phyloP scores from a whole-genome alignment of 2,113 vertebrate species.

The Psittacara wagleri region DNA sequence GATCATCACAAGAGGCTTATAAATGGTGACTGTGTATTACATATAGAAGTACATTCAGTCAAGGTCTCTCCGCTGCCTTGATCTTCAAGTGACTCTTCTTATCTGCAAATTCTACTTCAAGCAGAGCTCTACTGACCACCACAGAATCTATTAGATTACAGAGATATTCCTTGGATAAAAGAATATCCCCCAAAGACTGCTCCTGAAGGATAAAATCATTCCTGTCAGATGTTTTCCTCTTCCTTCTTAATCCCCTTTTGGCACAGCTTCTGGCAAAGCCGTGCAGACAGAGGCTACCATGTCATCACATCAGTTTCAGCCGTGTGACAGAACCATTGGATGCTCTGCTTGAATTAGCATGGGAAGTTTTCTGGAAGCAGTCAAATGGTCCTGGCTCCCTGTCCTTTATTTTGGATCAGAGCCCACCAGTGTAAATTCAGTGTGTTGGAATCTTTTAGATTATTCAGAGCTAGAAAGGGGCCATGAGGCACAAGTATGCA shows the following conservation, averaged over 20 bases:
- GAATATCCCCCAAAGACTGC: neutral
- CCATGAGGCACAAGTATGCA: neutral
- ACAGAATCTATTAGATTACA: neutral
- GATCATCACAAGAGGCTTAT: neutral
- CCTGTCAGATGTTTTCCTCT: constrained; percentile 28
- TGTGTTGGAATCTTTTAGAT: neutral
- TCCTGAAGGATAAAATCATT: constrained; percentile 4
- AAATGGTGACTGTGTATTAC: neutral
- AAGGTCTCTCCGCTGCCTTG: neutral
- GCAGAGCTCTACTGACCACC: neutral
- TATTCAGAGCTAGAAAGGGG: neutral
- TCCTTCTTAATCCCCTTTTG: constrained; percentile 22
- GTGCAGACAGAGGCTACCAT: neutral
- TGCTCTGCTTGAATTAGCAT: neutral
- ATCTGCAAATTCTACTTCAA: neutral
- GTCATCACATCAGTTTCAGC: neutral
- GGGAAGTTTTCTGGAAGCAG: neutral
- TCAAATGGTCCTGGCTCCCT: neutral
- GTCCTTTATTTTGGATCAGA: neutral
- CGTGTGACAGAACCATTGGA: neutral
- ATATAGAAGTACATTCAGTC: neutral
- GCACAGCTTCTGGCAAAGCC: neutral
- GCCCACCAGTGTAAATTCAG: neutral
- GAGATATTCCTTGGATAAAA: constrained; percentile 13
- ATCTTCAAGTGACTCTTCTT: neutral